phyloP scores from a whole-genome alignment of 2,113 vertebrate species.

The Hepsetus odoe region DNA sequence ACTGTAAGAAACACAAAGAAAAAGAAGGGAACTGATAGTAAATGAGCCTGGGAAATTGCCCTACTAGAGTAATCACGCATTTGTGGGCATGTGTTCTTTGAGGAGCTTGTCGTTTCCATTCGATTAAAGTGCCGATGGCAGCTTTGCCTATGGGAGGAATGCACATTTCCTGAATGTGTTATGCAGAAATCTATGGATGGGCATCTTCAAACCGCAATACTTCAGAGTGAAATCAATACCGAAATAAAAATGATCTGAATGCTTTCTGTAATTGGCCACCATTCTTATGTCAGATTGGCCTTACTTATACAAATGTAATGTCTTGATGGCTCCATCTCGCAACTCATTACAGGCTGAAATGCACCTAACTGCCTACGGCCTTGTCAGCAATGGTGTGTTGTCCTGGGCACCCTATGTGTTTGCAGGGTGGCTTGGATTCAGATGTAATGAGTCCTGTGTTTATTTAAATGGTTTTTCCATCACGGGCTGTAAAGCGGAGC shows the following conservation, averaged over 20 bases:
- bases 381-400: conserved; percentile 43
- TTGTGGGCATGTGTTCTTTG: not conserved
- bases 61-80: not conserved
- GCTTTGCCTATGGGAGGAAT: conserved; percentile 33
- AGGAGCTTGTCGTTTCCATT: conserved; percentile 19
- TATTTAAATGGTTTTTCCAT: conserved; percentile 67
- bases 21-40: not conserved
- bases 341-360: conserved; percentile 30
- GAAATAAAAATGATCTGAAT: conserved; percentile 14
- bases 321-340: conserved; percentile 45
- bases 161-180: conserved; percentile 30
- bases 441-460: conserved; percentile 62
- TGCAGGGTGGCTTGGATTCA: conserved; percentile 49
- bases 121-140: conserved; percentile 31
- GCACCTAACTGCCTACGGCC: conserved; percentile 32
- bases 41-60: conserved; percentile 6
- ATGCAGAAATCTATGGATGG: conserved; percentile 40
- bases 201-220: conserved; percentile 23
- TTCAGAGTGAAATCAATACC: conserved; percentile 32
- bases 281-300: conserved; percentile 25
- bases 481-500: conserved; percentile 57
- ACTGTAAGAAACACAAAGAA: conserved; percentile 6
- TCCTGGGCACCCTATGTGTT: conserved; percentile 31
- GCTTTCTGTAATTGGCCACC: conserved; percentile 8
- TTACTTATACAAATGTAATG: conserved; percentile 39